A percentile compares a stretch with the other conserved stretches of the same genome.
Evolutionary conservation across 2,888 invertebrate species (phyloP).

Genomic region (Leptopterna dolabrata): DNA sequence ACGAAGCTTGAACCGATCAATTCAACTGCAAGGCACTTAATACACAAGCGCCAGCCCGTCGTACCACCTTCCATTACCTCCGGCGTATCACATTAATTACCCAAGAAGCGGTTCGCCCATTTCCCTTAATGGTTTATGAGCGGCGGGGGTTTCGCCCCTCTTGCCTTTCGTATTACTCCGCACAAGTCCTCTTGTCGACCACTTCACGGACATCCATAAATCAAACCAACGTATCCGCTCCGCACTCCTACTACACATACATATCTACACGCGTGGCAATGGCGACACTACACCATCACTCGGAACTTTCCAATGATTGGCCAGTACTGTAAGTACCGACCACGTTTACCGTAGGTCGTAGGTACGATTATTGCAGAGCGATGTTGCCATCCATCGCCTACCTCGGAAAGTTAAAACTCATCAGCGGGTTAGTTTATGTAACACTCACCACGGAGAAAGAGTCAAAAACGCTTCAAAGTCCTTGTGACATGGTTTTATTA

Average conservation of each 20-base stretch:
- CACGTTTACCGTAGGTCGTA: too few species aligned
- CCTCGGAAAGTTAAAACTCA: too few species aligned
- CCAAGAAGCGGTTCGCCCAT: not conserved
- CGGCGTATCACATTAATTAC: conserved; percentile 34
- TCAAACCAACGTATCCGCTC: not conserved
- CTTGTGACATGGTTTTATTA: too few species aligned
- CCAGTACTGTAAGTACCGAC: not conserved
- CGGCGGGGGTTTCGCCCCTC: not conserved
- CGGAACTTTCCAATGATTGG: not conserved
- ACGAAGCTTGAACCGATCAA: conserved; percentile 1
- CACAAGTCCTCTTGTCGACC: not conserved
- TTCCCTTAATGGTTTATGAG: not conserved
- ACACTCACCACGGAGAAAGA: too few species aligned
- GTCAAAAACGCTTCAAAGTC: too few species aligned
- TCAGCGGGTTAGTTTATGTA: too few species aligned
- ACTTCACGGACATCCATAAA: conserved; percentile 13
- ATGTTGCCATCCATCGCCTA: too few species aligned
- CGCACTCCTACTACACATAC: not conserved
- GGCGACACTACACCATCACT: not conserved
- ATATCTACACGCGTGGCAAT: not conserved
- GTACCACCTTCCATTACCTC: not conserved
- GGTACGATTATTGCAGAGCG: too few species aligned
- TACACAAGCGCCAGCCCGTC: not conserved
- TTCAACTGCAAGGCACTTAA: conserved; percentile 24
- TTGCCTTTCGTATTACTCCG: not conserved